These are phyloP conservation scores for Noctilio leporinus DNA, from an alignment of 2,113 vertebrate species.

Conservation along the genomic window DNA sequence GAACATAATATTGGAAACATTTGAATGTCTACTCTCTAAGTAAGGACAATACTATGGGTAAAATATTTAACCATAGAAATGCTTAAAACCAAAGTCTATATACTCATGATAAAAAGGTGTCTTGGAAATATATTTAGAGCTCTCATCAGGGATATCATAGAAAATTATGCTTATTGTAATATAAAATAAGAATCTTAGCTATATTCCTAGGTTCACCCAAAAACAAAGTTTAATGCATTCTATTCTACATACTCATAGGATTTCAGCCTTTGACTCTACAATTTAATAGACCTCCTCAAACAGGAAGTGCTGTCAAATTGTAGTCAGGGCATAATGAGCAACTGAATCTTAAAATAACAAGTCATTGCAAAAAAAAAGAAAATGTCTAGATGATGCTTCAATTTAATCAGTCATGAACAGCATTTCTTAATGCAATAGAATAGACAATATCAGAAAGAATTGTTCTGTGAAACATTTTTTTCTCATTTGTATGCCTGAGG, in stretches of 20 bases:
- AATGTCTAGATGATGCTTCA: not conserved
- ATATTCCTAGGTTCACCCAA: not conserved
- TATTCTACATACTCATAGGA: not conserved
- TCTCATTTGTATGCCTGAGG: not conserved
- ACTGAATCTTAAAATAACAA: not conserved
- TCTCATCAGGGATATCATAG: not conserved
- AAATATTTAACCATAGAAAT: not conserved
- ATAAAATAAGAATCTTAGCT: not conserved
- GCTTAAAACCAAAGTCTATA: not conserved
- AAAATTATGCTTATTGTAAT: not conserved
- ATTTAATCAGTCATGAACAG: not conserved
- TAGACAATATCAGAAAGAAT: conserved; percentile 4
- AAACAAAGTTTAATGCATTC: not conserved
- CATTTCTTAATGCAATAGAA: not conserved
- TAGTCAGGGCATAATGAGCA: not conserved
- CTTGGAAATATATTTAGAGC: not conserved
- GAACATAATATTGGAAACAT: not conserved
- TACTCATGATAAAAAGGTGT: not conserved
- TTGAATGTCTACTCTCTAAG: not conserved
- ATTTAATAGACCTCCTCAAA: not conserved
- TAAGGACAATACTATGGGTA: not conserved
- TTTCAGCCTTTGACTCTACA: not conserved
- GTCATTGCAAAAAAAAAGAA: not conserved
- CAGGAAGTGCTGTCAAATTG: not conserved
- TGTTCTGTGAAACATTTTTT: not conserved